Evolutionary conservation across 2,888 invertebrate genomes (phyloP).

Genomic region (Mellilla xanthometata): DNA sequence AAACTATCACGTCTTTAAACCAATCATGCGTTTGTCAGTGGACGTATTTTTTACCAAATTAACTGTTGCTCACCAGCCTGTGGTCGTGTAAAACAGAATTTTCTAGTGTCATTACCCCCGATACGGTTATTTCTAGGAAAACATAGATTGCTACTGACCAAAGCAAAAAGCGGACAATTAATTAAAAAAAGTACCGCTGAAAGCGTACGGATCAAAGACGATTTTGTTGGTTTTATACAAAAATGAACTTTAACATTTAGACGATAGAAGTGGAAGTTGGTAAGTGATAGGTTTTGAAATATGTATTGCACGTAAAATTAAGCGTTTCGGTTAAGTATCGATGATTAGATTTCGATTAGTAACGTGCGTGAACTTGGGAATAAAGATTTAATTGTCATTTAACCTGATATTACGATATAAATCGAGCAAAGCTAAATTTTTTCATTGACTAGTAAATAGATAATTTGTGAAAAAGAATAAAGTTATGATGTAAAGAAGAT

Average conservation of each 20-base stretch:
- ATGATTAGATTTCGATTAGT: constrained; percentile 11
- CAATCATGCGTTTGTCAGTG: constrained; percentile 24
- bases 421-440: too few species aligned
- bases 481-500: too few species aligned
- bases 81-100: constrained; percentile 31
- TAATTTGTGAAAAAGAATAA: too few species aligned
- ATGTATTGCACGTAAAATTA: constrained; percentile 11
- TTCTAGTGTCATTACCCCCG: constrained; percentile 56
- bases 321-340: constrained; percentile 8
- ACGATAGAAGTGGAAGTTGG: background rate
- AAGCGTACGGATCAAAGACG: constrained; percentile 30
- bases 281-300: background rate
- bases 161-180: constrained; percentile 64
- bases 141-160: constrained; percentile 55
- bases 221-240: background rate
- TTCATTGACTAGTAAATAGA: too few species aligned
- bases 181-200: constrained; percentile 62
- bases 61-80: constrained; percentile 39
- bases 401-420: too few species aligned
- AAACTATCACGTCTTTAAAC: constrained; percentile 24
- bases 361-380: constrained; percentile 11
- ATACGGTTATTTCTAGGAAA: constrained; percentile 56
- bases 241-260: background rate
- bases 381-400: too few species aligned
- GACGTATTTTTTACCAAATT: constrained; percentile 32